Evolutionary conservation across 2,797 vertebrate genomes (phyloP), one percentile per base, ranked within the genome.

Genomic region (Spinibarbus caldwelli): DNA sequence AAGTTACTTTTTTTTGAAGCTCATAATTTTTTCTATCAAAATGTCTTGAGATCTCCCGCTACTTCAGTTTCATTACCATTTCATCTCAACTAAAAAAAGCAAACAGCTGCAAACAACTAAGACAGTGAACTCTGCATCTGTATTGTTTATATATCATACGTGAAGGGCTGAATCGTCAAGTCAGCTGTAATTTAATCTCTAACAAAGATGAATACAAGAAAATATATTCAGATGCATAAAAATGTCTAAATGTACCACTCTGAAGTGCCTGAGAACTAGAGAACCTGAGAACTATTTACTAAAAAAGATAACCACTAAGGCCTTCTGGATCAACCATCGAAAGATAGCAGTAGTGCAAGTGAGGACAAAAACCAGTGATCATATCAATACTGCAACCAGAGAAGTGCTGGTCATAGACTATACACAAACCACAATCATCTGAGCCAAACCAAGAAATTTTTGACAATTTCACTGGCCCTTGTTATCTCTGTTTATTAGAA

Each of bases 401-500:
- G 72, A 21, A 83, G 41, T 21, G 23, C 29, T 67, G 57, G 47
- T 76, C 31, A 67, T 31, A 83, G 31, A 67, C 41, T 47, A 45
- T 47, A 64, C 31, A 43, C 43, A 77, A 83, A 54, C 82, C 82
- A 21, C 90, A 88, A 90, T 82, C 80, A 77, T 83, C 87, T 84
- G 45, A 59, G 77, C 78, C 2, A 80, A 54, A 88, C 79, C 88
- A 73, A 87, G 84, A 89, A 91, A 85, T 90, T 87, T 89, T 71
- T 70, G 87, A 66, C 85, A 82, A 90, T 86, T 75, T 67, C 45
- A 86, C 47, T 76, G 36, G 49, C 62, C 41, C 47, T 77, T 70
- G 47, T 47, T 83, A 86, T 70, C 78, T 90, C 90, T 88, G 90
- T 89, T 91, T 90, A 89, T 89, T 67, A 83, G 82, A 83, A 83